These are phyloP conservation scores for Myotis vivesi DNA, from an alignment of 2,797 vertebrate genomes.

Conservation along the genomic window DNA sequence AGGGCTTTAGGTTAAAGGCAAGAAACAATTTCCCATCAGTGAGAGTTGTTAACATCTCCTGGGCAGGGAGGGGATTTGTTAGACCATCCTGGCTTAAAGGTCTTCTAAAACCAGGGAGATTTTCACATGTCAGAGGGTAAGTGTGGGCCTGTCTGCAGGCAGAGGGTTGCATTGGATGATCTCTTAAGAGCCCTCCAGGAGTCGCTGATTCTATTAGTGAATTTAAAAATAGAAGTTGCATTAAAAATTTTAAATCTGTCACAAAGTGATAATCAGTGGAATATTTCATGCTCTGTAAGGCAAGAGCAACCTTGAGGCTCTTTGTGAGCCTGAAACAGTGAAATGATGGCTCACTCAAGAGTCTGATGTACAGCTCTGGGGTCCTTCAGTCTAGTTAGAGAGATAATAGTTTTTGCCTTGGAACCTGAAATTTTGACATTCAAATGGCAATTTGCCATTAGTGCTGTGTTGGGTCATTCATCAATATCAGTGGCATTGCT, in stretches of 20 bases:
- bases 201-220: conserved; percentile 61
- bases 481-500: conserved; percentile 37
- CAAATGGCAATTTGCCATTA: conserved; percentile 54
- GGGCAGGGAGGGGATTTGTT: background rate
- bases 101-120: background rate
- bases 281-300: conserved; percentile 63
- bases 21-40: background rate
- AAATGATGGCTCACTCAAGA: conserved; percentile 52
- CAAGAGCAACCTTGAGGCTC: conserved; percentile 55
- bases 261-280: conserved; percentile 56
- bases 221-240: conserved; percentile 57
- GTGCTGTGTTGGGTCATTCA: conserved; percentile 36
- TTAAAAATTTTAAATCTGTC: conserved; percentile 72
- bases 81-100: background rate
- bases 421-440: conserved; percentile 70
- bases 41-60: background rate
- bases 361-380: conserved; percentile 23
- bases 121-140: background rate
- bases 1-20: background rate
- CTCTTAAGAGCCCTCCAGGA: background rate
- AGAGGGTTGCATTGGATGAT: background rate
- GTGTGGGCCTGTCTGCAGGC: background rate
- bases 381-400: conserved; percentile 48
- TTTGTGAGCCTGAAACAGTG: conserved; percentile 6
- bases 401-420: conserved; percentile 61